Evolutionary conservation across 1,140 invertebrate genomes (phyloP), one percentile per base, ranked within the genome.

Genomic region (Calliphora vicina): DNA sequence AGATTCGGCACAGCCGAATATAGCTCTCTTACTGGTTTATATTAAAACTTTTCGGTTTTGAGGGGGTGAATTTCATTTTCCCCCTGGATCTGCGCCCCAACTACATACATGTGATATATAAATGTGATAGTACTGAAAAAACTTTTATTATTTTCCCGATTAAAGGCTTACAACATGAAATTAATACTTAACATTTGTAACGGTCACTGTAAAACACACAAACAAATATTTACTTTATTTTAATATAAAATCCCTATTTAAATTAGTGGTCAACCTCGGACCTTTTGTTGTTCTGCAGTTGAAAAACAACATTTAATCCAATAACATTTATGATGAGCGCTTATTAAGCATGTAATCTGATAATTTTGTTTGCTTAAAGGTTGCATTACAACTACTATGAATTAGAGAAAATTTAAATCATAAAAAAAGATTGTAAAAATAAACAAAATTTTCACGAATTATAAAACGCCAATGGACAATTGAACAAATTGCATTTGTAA

Each of bases 341-440:
- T 67, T 67, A 2, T 67, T 67, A 67, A 57, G 29, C 35, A 23
- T 45, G 35, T 43, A 45, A 78, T 45, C 74, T 78, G 74, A 78
- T 78, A 43, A 78, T 45, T 78, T 78, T 78, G 42, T 78, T 76
- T 76, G 42, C 42, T 76, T 76, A 42, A 20, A 78, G 43, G 35
- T 78, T 78, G 74, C 74, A 45, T 12, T 43, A 78, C 74, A 43
- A 43, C 35, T 6, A 35, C 35, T 35, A 35, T 35, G 74, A 78
- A 45, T 45, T 13, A 43, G 10, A 42, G 10, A 78, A 42, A 43
- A 23, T 78, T 78, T 78, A 35, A 74, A 35, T 35, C 35, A 35
- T 76, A 42, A n/a, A 20, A 76, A 57, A 57, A 15, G 6, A 17
- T 67, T 5, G n/a, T 5, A 67, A 67, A 78, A 78, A 78, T 78